Base-by-base conservation (phyloP, 2,113 vertebrate species). In the Melanocharis versteri region DNA sequence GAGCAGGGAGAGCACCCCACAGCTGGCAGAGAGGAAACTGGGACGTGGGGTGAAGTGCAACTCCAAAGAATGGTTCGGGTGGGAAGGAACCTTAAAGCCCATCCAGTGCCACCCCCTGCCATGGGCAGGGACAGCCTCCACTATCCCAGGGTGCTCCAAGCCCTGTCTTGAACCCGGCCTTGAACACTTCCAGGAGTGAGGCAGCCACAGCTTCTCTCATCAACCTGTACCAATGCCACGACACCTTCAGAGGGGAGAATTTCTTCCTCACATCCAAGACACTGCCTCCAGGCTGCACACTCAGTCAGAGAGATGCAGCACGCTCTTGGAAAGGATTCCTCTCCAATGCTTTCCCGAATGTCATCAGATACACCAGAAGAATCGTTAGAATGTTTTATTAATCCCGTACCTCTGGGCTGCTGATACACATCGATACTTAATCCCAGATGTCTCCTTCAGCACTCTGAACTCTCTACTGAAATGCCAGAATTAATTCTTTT, bases 351-450 rank as follows among this genome's bases (percentile, higher is more conserved):
- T 90, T 72, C 82, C 58, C 84, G 78, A 73, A 88, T 73, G 62
- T 90, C 91, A 94, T 62, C 75, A 83, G 84, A 93, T 37, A 72
- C 1, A 4, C 72, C 45, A 33, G 54, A 87, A 89, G 68, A 88
- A 92, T 51, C 2, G 0, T 70, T 88, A 90, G 81, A 86, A 86
- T 77, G 71, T 61, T 96, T 96, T 86, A 90, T 95, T 95, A 97
- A 94, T 96, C 92, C 87, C 85, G 78, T 70, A 90, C 75, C 68
- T 88, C 85, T 91, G 66, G 50, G 22, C 61, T 96, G 82, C 90
- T 88, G 66, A 90, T 95, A 86, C 5, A 57, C 76, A 88, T 62
- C 2, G 0, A 81, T 66, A 40, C 64, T 94, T 90, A 86, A 95
- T 88, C 87, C 95, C 92, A 93, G 93, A 77, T 51, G 68, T 51